Evolutionary conservation across 2,797 vertebrate species (phyloP).

Genomic region (Mormyrops boulengeri): DNA sequence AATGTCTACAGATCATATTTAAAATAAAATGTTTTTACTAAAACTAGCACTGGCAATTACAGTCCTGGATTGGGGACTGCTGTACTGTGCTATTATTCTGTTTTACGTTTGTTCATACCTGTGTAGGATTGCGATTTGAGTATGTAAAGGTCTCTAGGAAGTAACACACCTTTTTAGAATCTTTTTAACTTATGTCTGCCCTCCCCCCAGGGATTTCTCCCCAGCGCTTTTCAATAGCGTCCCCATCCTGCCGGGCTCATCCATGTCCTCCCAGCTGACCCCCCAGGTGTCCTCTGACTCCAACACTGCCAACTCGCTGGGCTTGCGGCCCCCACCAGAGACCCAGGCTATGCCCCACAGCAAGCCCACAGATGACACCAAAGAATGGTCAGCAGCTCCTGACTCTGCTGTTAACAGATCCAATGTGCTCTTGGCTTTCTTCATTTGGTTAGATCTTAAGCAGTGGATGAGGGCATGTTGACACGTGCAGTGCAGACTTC

Average conservation of each 20-base stretch:
- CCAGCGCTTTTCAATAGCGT: conserved; percentile 96
- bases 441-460: not conserved
- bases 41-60: not conserved
- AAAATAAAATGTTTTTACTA: not conserved
- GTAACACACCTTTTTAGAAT: not conserved
- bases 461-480: not conserved
- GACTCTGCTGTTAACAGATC: not conserved
- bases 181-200: not conserved
- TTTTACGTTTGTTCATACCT: not conserved
- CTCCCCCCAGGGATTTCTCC: conserved; percentile 82
- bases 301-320: conserved; percentile 70
- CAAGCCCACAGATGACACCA: conserved; percentile 77
- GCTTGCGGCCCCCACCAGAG: conserved; percentile 71
- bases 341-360: conserved; percentile 56
- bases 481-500: not conserved
- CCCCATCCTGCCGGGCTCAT: conserved; percentile 87
- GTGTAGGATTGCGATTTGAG: not conserved
- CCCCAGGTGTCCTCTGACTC: conserved; percentile 84
- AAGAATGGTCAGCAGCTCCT: conserved; percentile 66
- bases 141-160: not conserved
- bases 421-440: not conserved
- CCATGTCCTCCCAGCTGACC: conserved; percentile 81
- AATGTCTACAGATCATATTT: not conserved
- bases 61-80: not conserved
- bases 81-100: not conserved